Percentiles rank a stretch among this genome's conserved stretches.
phyloP scores from a whole-genome alignment of 2,113 vertebrate genomes.

The Nansenia antarctica region DNA sequence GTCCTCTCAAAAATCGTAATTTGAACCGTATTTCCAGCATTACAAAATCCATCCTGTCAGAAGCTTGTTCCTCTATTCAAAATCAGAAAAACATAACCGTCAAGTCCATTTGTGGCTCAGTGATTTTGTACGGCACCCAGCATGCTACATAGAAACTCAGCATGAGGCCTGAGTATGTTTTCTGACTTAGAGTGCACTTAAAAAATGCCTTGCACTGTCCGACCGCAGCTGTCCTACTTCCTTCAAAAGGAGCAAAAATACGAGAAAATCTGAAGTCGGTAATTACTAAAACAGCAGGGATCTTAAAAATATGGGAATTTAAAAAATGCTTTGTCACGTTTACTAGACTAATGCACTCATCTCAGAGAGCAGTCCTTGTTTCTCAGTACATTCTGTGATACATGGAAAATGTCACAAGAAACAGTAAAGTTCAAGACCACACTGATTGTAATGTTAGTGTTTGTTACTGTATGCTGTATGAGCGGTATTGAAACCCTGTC shows the following conservation, averaged over 20 bases:
- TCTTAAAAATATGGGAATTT: background rate
- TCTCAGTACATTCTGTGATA: too few species aligned
- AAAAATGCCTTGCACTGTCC: slow-evolving; percentile 1
- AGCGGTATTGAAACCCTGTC: too few species aligned
- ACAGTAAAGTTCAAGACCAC: too few species aligned
- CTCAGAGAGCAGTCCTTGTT: too few species aligned
- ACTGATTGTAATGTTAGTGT: too few species aligned
- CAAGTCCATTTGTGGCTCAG: slow-evolving; percentile 5
- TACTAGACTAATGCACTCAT: background rate
- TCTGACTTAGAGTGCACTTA: background rate
- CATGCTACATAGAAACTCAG: slow-evolving; percentile 18
- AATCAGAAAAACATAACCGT: background rate
- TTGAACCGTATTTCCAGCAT: slow-evolving; percentile 6
- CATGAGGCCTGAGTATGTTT: background rate
- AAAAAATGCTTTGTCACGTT: background rate
- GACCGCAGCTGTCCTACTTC: background rate
- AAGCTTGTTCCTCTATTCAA: slow-evolving; percentile 10
- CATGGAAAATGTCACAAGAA: too few species aligned
- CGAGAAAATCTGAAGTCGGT: background rate
- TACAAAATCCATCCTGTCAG: background rate
- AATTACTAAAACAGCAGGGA: background rate
- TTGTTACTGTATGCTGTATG: too few species aligned
- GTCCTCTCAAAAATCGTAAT: slow-evolving; percentile 5
- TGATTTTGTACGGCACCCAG: slow-evolving; percentile 9
- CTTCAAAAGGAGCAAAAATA: slow-evolving; percentile 2